These are phyloP conservation scores for Octodon degus DNA, from an alignment of 2,113 vertebrate genomes.

Conservation along the genomic window DNA sequence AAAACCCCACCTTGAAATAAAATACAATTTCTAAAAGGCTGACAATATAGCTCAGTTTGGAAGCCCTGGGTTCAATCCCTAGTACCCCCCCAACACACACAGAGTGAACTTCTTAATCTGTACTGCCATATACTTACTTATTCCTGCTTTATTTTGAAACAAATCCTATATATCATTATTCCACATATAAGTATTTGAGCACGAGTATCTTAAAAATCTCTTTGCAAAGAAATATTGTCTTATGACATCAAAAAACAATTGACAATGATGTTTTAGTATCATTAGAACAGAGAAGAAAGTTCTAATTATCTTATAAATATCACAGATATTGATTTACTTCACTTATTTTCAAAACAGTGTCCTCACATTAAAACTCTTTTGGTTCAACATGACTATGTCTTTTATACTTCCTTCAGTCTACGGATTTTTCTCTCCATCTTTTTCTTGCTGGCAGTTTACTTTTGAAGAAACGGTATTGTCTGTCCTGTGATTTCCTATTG, in stretches of 20 bases:
- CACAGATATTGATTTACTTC: background rate
- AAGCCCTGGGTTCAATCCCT: background rate
- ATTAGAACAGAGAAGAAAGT: background rate
- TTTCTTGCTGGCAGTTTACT: background rate
- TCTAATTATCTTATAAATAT: background rate
- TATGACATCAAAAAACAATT: background rate
- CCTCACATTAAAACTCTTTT: background rate
- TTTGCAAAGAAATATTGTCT: conserved; percentile 19
- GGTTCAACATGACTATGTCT: background rate
- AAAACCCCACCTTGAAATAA: background rate
- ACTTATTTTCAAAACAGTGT: conserved; percentile 11
- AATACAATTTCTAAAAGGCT: background rate
- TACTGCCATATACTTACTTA: background rate
- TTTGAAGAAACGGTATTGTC: conserved; percentile 2
- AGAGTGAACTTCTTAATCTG: background rate
- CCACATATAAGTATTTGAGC: background rate
- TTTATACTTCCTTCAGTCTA: background rate
- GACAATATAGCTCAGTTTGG: background rate
- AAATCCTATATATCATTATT: conserved; percentile 7
- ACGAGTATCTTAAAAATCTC: background rate
- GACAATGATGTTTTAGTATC: background rate
- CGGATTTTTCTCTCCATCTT: background rate
- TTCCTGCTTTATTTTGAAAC: conserved; percentile 24
- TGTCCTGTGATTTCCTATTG: background rate
- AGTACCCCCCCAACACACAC: background rate